phyloP scores from a whole-genome alignment of 2,888 invertebrate species.

The Aleiodes testaceus region DNA sequence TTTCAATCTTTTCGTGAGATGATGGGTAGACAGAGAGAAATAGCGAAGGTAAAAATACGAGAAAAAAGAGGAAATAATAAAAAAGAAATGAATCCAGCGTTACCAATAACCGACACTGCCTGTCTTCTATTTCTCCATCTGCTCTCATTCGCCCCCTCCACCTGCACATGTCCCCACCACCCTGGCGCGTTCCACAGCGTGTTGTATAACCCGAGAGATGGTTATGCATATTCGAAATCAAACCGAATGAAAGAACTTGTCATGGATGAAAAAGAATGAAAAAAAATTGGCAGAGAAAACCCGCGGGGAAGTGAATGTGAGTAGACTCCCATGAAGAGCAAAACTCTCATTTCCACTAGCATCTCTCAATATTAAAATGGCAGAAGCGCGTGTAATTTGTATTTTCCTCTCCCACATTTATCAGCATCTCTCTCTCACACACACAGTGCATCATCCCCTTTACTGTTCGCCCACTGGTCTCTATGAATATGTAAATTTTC shows the following conservation, averaged over 20 bases:
- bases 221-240: constrained; percentile 46
- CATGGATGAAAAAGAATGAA: neutral
- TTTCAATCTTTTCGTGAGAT: constrained; percentile 40
- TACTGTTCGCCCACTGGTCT: constrained; percentile 21
- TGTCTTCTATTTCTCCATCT: constrained; percentile 18
- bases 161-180: constrained; percentile 5
- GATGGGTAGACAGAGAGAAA: constrained; percentile 12
- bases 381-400: constrained; percentile 26
- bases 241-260: constrained; percentile 38
- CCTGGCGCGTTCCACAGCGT: neutral
- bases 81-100: constrained; percentile 38
- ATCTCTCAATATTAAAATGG: constrained; percentile 25
- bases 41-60: constrained; percentile 11
- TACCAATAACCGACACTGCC: constrained; percentile 46
- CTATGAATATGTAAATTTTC: constrained; percentile 39
- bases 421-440: neutral
- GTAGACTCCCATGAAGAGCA: constrained; percentile 4
- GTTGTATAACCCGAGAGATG: constrained; percentile 19
- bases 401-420: neutral
- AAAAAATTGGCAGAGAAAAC: neutral
- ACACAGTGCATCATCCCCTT: neutral
- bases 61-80: constrained; percentile 8
- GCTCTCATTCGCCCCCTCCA: constrained; percentile 15
- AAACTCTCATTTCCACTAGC: neutral
- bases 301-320: constrained; percentile 3